A percentile compares a stretch with the other conserved stretches of the same genome.
These are phyloP conservation scores for Psittacara wagleri DNA, from an alignment of 2,113 vertebrate genomes.

Conservation along the genomic window DNA sequence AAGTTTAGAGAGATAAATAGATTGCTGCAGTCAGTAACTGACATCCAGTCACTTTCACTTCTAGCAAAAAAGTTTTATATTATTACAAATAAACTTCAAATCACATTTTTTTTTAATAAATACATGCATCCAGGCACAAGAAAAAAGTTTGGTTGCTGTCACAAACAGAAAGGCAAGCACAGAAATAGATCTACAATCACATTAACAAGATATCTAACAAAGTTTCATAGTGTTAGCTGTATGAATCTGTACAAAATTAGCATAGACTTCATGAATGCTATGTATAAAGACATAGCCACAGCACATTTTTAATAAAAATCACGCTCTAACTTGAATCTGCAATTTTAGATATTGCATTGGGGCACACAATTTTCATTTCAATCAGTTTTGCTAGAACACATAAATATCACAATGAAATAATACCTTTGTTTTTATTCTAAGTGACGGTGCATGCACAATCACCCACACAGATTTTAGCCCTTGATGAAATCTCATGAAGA, in stretches of 20 bases:
- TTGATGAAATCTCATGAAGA: not conserved
- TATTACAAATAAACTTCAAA: not conserved
- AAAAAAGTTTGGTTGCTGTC: not conserved
- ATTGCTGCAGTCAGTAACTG: not conserved
- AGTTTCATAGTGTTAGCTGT: not conserved
- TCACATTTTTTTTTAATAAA: not conserved
- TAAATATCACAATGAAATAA: not conserved
- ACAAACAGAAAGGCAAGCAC: not conserved
- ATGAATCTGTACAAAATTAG: not conserved
- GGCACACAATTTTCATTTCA: not conserved
- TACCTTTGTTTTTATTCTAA: not conserved
- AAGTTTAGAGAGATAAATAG: not conserved
- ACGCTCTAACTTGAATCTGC: not conserved
- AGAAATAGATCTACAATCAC: not conserved
- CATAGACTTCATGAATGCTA: not conserved
- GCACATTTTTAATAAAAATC: not conserved
- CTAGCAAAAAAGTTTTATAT: not conserved
- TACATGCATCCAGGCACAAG: not conserved
- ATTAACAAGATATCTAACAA: not conserved
- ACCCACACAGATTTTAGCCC: not conserved
- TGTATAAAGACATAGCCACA: not conserved
- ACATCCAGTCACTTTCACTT: not conserved
- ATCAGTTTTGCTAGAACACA: not conserved
- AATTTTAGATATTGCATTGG: not conserved
- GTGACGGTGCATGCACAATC: not conserved